Evolutionary conservation across 1,140 invertebrate species (phyloP), one percentile per base, ranked within the genome.

Genomic region (Acromyrmex echinatior): DNA sequence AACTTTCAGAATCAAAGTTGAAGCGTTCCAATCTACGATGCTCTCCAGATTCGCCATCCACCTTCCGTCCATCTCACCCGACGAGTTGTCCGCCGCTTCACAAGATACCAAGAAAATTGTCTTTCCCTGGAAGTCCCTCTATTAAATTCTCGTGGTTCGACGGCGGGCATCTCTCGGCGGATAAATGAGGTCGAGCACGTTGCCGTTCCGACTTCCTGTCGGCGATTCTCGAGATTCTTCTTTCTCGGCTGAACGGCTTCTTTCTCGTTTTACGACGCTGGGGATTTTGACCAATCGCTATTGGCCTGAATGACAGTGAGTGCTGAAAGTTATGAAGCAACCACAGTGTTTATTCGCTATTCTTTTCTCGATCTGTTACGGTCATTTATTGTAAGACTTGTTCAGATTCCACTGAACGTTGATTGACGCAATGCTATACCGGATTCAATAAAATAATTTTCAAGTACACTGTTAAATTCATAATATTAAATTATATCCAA

Each of bases 101-200:
- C 65, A 65, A 82, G 87, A 89, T 89, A 78, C 88, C 63, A 62
- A 86, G 88, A 89, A 90, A 90, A 90, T 90, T 89, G 88, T 90
- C 87, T 89, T 81, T 81, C 62, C 71, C 21, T 77, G 58, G n/a
- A 82, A 90, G 88, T 89, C 84, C 84, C 66, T 85, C 90, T 86
- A 87, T 84, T 76, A 87, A 91, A 91, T 90, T 87, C 70, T 89
- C 87, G 82, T 87, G 80, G 80, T 89, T 89, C 86, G 86, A 84
- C 71, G 81, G 73, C 81, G 74, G 62, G 9, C 79, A 77, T 25
- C 28, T 60, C 31, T 79, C 89, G 71, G 21, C 71, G 77, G 79
- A 87, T 87, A 87, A 90, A 90, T 78, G 73, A 90, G 86, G n/a
- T 66, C 70, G 76, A 76, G 49, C 58, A 76, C 51, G 49, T 84